Evolutionary conservation across 2,888 invertebrate species (phyloP).

Genomic region (Rhagonycha lutea): DNA sequence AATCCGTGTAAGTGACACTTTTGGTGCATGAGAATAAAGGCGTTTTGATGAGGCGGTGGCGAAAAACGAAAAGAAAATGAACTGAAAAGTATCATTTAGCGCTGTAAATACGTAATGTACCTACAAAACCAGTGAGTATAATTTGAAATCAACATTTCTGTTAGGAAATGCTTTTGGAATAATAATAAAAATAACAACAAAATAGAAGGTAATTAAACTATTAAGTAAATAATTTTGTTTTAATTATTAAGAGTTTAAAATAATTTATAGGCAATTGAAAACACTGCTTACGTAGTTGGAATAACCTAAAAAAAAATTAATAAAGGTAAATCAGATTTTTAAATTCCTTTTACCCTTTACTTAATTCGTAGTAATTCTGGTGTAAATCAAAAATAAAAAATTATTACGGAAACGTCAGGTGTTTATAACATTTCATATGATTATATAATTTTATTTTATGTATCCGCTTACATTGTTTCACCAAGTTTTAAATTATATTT

Average conservation of each 20-base stretch:
- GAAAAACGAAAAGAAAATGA: no score
- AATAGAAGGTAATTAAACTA: no score
- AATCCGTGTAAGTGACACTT: no score
- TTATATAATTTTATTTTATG: background rate
- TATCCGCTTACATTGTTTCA: background rate
- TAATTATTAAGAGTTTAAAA: no score
- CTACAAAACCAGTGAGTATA: no score
- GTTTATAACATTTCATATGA: background rate
- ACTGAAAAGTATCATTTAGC: no score
- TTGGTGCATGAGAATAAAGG: no score
- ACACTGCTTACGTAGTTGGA: background rate
- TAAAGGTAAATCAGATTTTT: background rate
- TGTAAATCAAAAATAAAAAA: background rate
- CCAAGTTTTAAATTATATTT: background rate
- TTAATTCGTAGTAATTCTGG: background rate
- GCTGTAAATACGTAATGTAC: no score
- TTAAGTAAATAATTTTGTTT: no score
- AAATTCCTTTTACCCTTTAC: background rate
- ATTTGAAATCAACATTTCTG: background rate
- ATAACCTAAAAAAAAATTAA: background rate
- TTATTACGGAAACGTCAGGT: background rate
- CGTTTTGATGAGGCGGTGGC: no score
- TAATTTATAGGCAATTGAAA: background rate
- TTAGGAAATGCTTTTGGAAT: background rate
- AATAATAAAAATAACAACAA: background rate